Evolutionary conservation across 2,113 vertebrate genomes (phyloP).

Genomic region (Centrocercus urophasianus): DNA sequence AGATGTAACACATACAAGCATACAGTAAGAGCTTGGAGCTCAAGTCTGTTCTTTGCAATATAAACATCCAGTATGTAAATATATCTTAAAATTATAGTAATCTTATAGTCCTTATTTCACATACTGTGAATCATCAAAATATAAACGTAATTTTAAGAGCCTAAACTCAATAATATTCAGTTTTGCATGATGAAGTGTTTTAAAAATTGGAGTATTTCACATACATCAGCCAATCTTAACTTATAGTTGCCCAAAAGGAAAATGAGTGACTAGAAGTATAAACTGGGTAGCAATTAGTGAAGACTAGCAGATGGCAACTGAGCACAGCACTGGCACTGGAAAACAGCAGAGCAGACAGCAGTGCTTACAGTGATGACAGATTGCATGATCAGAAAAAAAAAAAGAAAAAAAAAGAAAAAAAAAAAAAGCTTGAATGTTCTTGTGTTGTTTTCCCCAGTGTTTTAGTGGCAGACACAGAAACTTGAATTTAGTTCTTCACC

Average conservation of each 20-base stretch:
- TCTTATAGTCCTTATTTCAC: not conserved
- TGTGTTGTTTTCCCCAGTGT: constrained; percentile 26
- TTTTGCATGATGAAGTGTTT: not conserved
- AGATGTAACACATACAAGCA: not conserved
- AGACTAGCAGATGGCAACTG: constrained; percentile 67
- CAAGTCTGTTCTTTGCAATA: not conserved
- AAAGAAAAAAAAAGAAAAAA: constrained; percentile 49
- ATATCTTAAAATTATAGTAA: not conserved
- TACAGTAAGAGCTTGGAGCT: not conserved
- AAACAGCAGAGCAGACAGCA: constrained; percentile 50
- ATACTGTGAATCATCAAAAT: not conserved
- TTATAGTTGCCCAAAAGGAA: constrained; percentile 52
- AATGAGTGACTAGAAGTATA: constrained; percentile 33
- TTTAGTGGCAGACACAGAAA: constrained; percentile 39
- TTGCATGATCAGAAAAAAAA: constrained; percentile 54
- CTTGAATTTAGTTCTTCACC: constrained; percentile 25
- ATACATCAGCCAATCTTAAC: constrained; percentile 31
- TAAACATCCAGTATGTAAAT: not conserved
- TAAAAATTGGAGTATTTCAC: constrained; percentile 22
- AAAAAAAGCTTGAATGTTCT: constrained; percentile 60
- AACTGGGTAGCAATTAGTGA: constrained; percentile 40
- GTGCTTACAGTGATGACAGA: constrained; percentile 66
- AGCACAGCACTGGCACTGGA: constrained; percentile 42
- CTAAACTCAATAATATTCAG: not conserved
- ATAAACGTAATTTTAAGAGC: not conserved